Evolutionary conservation across 2,888 invertebrate genomes (phyloP).

Genomic region (Torymus aiolomorphi): DNA sequence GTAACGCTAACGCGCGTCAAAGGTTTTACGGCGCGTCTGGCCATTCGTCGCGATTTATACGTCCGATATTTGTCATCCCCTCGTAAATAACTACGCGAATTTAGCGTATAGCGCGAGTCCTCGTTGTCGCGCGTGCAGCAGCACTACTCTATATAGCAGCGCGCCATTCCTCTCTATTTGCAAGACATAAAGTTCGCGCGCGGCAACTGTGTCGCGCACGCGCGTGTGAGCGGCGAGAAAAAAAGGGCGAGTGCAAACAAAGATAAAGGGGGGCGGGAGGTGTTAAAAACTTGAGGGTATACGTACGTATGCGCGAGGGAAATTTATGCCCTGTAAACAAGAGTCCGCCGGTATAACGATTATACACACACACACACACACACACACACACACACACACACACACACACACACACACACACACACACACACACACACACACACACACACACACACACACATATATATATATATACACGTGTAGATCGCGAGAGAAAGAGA

Average conservation of each 20-base stretch:
- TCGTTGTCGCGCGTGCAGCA: no score
- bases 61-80: constrained; percentile 51
- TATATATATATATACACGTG: constrained; percentile 8
- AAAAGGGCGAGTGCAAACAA: constrained; percentile 15
- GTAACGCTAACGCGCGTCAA: background rate
- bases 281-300: constrained; percentile 8
- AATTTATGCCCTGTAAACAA: constrained; percentile 40
- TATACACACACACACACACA: no score
- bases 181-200: constrained; percentile 43
- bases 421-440: no score
- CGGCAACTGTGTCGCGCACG: background rate
- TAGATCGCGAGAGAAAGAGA: no score
- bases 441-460: no score
- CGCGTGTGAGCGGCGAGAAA: constrained; percentile 1
- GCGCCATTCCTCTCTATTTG: constrained; percentile 56
- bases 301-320: background rate
- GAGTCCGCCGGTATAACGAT: constrained; percentile 21
- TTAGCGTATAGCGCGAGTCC: constrained; percentile 14
- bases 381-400: no score
- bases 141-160: no score
- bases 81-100: constrained; percentile 48
- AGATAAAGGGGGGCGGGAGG: constrained; percentile 25
- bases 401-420: no score
- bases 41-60: constrained; percentile 52
- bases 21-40: no score